Conservation (phyloP, 1,140 invertebrate genomes). For the Papilio dardanus region DNA sequence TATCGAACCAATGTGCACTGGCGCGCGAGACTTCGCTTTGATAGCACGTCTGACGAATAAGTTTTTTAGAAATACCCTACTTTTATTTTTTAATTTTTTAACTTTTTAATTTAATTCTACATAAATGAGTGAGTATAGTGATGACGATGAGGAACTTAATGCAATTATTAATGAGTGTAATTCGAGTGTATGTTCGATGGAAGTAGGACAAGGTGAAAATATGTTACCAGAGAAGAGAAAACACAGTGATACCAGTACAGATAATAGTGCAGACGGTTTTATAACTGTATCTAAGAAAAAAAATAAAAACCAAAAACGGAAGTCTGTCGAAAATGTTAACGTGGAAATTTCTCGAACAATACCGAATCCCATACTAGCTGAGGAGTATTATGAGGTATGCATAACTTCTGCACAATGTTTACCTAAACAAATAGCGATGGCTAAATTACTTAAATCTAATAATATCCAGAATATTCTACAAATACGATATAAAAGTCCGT, state of each 20-base stretch:
- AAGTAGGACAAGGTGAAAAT: not conserved
- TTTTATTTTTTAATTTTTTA: not conserved
- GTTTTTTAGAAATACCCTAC: not conserved
- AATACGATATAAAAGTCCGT: slow-evolving; percentile 48
- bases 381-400: slow-evolving; percentile 41
- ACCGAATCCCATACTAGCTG: not conserved
- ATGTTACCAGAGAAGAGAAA: slow-evolving; percentile 29
- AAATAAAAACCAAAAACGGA: slow-evolving; percentile 21
- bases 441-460: slow-evolving; percentile 44
- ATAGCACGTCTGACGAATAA: not conserved
- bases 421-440: slow-evolving; percentile 52
- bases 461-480: slow-evolving; percentile 44
- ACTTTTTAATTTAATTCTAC: no score
- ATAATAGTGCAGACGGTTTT: slow-evolving; percentile 37
- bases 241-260: slow-evolving; percentile 20
- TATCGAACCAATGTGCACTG: no score
- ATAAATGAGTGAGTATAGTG: not conserved
- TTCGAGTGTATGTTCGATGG: not conserved
- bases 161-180: not conserved
- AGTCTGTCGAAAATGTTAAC: not conserved
- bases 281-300: slow-evolving; percentile 33
- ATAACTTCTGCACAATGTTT: slow-evolving; percentile 38
- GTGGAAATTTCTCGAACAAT: not conserved
- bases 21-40: not conserved
- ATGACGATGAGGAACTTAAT: not conserved